Percentiles rank a stretch among this genome's conserved stretches.
Evolutionary conservation across 2,113 vertebrate species (phyloP).

Genomic region (Prunella fulvescens): DNA sequence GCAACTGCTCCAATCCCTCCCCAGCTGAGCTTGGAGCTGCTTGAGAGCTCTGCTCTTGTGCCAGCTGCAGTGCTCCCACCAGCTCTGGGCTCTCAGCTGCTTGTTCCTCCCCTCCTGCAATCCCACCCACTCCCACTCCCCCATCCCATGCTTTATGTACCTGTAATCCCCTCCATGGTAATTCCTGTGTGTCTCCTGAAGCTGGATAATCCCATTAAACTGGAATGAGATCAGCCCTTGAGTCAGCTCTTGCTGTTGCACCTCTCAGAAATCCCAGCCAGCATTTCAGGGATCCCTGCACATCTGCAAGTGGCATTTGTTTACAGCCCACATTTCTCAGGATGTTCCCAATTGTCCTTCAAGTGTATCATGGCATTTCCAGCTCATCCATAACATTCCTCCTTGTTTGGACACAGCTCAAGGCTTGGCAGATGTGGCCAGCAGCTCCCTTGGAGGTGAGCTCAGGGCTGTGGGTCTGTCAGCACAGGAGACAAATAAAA

Average conservation of each 20-base stretch:
- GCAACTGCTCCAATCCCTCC: background rate
- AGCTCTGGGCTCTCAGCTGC: rapidly evolving
- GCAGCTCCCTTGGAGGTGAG: background rate
- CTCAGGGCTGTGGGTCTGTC: background rate
- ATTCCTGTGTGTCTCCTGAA: background rate
- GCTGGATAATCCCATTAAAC: background rate
- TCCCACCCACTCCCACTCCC: background rate
- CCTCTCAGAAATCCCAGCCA: background rate
- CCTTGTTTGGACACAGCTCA: background rate
- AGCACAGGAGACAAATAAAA: background rate
- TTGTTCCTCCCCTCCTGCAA: background rate
- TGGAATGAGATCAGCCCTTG: background rate
- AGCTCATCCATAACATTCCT: background rate
- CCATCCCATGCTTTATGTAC: background rate
- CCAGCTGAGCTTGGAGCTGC: background rate
- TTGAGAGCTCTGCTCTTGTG: background rate
- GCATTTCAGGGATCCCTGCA: background rate
- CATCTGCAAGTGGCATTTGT: background rate
- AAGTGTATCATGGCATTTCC: background rate
- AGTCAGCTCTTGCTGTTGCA: background rate
- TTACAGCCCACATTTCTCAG: background rate
- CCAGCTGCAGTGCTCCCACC: background rate
- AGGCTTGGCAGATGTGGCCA: background rate
- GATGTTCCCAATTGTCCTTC: background rate
- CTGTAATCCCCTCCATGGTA: background rate